A percentile compares a stretch with the other conserved stretches of the same genome.
phyloP scores from a whole-genome alignment of 2,797 vertebrate genomes.

The Sparidentex hasta region DNA sequence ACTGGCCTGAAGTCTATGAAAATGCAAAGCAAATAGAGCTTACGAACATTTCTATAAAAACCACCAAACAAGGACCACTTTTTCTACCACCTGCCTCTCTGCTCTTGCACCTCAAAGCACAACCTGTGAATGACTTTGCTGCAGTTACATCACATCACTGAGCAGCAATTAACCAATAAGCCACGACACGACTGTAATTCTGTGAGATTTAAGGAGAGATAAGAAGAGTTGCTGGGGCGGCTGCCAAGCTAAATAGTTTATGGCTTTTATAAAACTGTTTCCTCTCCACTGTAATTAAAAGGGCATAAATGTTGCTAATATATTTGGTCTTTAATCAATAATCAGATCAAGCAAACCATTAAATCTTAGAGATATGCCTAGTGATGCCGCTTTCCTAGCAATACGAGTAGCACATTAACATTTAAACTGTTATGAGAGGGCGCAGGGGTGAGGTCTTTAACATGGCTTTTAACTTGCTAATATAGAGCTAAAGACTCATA shows the following conservation, averaged over 20 bases:
- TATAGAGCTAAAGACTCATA: not conserved
- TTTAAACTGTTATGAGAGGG: conserved; percentile 7
- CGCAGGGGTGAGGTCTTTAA: conserved; percentile 6
- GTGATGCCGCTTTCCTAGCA: not conserved
- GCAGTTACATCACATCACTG: conserved; percentile 12
- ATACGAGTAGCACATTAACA: conserved; percentile 14
- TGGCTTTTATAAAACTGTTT: conserved; percentile 45
- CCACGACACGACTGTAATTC: conserved; percentile 1
- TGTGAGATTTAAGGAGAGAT: conserved; percentile 31
- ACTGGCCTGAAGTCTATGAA: not conserved
- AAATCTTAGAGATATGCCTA: conserved; percentile 17
- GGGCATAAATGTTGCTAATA: conserved; percentile 20
- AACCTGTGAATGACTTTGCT: not conserved
- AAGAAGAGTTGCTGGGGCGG: not conserved
- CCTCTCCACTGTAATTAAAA: conserved; percentile 17
- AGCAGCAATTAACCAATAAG: conserved; percentile 31
- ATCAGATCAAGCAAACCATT: conserved; percentile 34
- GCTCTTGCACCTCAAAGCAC: not conserved
- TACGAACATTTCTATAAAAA: not conserved
- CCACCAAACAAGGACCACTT: not conserved
- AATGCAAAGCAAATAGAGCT: conserved; percentile 9
- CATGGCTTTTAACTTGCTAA: conserved; percentile 19
- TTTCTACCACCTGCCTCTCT: not conserved
- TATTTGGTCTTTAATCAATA: conserved; percentile 47
- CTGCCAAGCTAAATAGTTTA: conserved; percentile 47